Percentiles rank a stretch among this genome's conserved stretches.
Conservation (phyloP, 2,888 invertebrate genomes). For the Flexamia atlantica region DNA sequence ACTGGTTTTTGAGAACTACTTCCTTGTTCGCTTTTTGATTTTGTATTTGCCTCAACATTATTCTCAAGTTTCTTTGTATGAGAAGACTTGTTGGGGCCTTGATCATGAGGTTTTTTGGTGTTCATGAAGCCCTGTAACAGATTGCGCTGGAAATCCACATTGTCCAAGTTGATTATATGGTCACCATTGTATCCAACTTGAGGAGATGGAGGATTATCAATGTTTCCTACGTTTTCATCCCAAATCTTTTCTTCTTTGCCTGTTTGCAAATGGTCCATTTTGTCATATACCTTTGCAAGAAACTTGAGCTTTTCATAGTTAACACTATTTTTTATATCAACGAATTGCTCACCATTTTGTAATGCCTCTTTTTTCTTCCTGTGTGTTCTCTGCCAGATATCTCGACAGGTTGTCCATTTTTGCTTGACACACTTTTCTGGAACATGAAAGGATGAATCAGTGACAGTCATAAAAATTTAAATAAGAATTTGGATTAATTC, state of each 20-base stretch:
- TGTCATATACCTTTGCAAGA: constrained; percentile 8
- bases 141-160: not conserved
- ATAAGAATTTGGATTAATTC: not conserved
- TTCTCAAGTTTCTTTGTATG: not conserved
- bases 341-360: not conserved
- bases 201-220: not conserved
- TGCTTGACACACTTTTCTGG: not conserved
- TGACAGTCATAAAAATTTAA: too few species aligned
- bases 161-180: not conserved
- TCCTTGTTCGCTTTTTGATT: not conserved
- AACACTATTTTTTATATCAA: not conserved
- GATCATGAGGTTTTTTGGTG: not conserved
- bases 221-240: too few species aligned
- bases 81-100: not conserved
- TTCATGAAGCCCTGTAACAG: not conserved
- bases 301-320: not conserved
- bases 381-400: not conserved
- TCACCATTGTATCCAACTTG: not conserved
- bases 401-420: not conserved
- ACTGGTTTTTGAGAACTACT: not conserved
- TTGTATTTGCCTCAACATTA: not conserved
- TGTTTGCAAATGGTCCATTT: not conserved
- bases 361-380: not conserved
- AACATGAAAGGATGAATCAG: not conserved
- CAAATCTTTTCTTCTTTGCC: not conserved